Evolutionary conservation across 2,797 vertebrate genomes (phyloP).

Genomic region (Neosalanx taihuensis): DNA sequence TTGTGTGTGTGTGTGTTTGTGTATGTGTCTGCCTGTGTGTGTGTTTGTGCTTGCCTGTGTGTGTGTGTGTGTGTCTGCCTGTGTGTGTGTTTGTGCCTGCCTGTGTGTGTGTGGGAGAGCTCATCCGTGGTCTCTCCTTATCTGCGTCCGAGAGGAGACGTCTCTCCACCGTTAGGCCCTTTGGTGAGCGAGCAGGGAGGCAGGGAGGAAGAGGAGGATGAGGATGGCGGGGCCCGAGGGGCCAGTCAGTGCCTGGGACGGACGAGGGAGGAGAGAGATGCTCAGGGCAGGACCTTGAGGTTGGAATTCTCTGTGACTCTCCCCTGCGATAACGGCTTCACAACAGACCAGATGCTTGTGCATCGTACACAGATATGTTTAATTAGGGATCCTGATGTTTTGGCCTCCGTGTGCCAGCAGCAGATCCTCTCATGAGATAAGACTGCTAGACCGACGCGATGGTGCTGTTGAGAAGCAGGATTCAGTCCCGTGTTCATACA

Average conservation of each 20-base stretch:
- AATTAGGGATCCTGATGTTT: no score
- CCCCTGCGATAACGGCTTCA: constrained; percentile 28
- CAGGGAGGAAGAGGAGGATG: background rate
- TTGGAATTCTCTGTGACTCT: constrained; percentile 33
- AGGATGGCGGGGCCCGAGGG: background rate
- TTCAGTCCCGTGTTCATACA: no score
- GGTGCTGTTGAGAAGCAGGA: background rate
- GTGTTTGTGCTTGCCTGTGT: constrained; percentile 7
- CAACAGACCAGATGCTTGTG: background rate
- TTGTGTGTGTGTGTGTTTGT: no score
- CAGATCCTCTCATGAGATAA: no score
- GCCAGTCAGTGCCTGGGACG: constrained; percentile 13
- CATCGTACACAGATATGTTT: background rate
- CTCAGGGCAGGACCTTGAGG: constrained; percentile 32
- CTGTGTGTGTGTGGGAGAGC: constrained; percentile 21
- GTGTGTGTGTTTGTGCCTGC: constrained; percentile 1
- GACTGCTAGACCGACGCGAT: background rate
- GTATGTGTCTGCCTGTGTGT: no score
- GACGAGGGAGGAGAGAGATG: background rate
- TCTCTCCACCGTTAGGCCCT: background rate
- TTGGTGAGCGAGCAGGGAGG: background rate
- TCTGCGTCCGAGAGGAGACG: no score
- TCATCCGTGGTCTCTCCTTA: no score
- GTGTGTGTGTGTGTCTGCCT: no score
- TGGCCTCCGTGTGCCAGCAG: no score